Percentiles rank a stretch among this genome's conserved stretches.
Evolutionary conservation across 1,140 invertebrate species (phyloP).

Genomic region (Tenebrio molitor): DNA sequence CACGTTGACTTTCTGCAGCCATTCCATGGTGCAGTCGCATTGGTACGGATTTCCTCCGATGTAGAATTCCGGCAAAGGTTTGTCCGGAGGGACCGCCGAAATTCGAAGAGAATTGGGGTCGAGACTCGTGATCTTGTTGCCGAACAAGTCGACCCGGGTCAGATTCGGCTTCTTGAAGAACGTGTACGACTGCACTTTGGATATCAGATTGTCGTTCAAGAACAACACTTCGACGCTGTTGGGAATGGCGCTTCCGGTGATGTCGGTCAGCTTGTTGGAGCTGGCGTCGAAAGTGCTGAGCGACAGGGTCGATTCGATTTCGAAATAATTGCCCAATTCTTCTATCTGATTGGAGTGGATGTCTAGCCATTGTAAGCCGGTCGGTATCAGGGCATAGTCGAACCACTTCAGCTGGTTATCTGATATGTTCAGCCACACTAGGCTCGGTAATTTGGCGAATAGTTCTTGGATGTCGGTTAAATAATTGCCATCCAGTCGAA

Average conservation of each 20-base stretch:
- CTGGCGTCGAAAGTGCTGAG: constrained; percentile 89
- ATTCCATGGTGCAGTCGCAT: constrained; percentile 90
- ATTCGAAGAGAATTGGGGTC: constrained; percentile 89
- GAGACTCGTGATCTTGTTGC: constrained; percentile 86
- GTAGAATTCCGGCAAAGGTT: constrained; percentile 89
- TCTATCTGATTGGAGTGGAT: constrained; percentile 89
- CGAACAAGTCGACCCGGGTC: constrained; percentile 86
- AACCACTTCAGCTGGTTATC: constrained; percentile 91
- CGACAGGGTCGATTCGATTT: constrained; percentile 86
- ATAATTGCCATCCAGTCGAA: constrained; percentile 90
- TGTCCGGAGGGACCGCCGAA: constrained; percentile 81
- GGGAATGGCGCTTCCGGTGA: constrained; percentile 87
- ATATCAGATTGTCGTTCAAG: constrained; percentile 88
- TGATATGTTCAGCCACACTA: constrained; percentile 93
- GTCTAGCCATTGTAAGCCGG: constrained; percentile 90
- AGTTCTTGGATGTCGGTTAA: constrained; percentile 87
- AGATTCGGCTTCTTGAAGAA: constrained; percentile 94
- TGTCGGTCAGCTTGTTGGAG: constrained; percentile 87
- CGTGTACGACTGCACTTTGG: constrained; percentile 91
- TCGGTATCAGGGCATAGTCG: constrained; percentile 92
- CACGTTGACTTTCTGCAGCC: constrained; percentile 86
- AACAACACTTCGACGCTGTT: constrained; percentile 89
- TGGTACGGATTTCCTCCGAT: constrained; percentile 92
- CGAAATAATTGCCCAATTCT: constrained; percentile 91
- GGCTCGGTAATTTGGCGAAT: constrained; percentile 87